A percentile compares a stretch with the other conserved stretches of the same genome.
Conservation (phyloP, 2,113 vertebrate species). For the Tylochromis polylepis region DNA sequence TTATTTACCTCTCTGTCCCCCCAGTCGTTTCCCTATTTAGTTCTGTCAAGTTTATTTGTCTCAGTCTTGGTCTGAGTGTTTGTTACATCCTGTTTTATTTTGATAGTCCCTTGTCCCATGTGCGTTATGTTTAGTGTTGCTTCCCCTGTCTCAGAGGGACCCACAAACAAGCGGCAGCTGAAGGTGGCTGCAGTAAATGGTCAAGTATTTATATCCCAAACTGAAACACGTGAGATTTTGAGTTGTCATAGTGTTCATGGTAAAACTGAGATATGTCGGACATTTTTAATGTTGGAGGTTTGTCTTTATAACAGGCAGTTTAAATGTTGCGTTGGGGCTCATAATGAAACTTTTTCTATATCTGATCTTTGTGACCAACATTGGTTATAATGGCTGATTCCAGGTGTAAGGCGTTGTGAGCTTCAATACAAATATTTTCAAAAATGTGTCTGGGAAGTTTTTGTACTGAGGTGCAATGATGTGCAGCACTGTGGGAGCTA, state of each 20-base stretch:
- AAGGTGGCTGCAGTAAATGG: neutral
- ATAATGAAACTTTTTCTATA: neutral
- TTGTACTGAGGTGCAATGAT: neutral
- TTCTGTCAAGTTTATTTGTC: neutral
- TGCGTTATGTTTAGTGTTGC: neutral
- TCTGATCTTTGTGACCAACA: neutral
- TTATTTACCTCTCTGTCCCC: neutral
- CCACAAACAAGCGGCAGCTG: neutral
- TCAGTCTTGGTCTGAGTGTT: neutral
- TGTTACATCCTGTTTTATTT: neutral
- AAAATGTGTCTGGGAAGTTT: neutral
- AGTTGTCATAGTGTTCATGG: neutral
- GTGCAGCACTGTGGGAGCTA: neutral
- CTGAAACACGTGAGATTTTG: rapidly evolving
- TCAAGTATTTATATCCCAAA: neutral
- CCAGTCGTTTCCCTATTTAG: neutral
- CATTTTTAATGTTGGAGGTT: neutral
- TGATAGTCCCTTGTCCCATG: neutral
- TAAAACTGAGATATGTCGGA: neutral
- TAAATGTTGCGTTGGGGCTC: neutral
- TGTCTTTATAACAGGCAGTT: neutral
- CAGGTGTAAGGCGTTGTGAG: neutral
- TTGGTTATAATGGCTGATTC: neutral
- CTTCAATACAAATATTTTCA: too few species aligned
- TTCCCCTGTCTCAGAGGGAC: rapidly evolving